A percentile compares a stretch with the other conserved stretches of the same genome.
Conservation (phyloP, 2,888 invertebrate species). For the Barypeithes pellucidus region DNA sequence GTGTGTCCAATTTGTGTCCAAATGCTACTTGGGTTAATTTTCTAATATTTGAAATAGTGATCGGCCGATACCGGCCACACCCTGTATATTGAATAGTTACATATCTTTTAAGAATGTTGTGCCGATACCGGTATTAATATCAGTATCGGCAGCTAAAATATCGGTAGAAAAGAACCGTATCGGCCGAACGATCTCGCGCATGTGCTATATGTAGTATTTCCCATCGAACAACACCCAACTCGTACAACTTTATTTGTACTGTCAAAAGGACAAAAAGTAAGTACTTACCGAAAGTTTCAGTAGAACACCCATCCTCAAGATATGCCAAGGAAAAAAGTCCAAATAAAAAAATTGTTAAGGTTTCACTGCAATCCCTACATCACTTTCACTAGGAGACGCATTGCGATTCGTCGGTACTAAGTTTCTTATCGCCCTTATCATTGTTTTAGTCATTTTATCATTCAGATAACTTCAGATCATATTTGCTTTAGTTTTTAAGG, state of each 20-base stretch:
- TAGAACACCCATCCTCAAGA: constrained; percentile 1
- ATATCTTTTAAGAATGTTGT: too few species aligned
- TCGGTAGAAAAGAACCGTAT: too few species aligned
- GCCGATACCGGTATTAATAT: too few species aligned
- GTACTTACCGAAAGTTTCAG: constrained; percentile 28
- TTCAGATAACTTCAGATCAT: constrained; percentile 27
- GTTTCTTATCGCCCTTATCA: constrained; percentile 41
- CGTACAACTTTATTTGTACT: background rate
- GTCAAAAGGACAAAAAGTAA: background rate
- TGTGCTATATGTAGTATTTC: background rate
- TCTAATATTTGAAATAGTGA: too few species aligned
- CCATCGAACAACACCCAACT: background rate
- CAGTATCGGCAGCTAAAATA: too few species aligned
- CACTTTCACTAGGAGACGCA: background rate
- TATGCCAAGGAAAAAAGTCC: constrained; percentile 18
- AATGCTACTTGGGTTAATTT: too few species aligned
- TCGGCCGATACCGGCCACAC: too few species aligned
- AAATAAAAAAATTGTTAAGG: constrained; percentile 36
- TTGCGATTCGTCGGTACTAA: constrained; percentile 8
- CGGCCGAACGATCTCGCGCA: too few species aligned
- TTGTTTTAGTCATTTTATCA: constrained; percentile 46
- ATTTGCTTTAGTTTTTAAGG: constrained; percentile 32
- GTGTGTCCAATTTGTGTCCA: too few species aligned
- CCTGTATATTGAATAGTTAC: too few species aligned
- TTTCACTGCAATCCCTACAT: constrained; percentile 26